Conservation (phyloP, 2,888 invertebrate species). For the Coenonympha arcania region DNA sequence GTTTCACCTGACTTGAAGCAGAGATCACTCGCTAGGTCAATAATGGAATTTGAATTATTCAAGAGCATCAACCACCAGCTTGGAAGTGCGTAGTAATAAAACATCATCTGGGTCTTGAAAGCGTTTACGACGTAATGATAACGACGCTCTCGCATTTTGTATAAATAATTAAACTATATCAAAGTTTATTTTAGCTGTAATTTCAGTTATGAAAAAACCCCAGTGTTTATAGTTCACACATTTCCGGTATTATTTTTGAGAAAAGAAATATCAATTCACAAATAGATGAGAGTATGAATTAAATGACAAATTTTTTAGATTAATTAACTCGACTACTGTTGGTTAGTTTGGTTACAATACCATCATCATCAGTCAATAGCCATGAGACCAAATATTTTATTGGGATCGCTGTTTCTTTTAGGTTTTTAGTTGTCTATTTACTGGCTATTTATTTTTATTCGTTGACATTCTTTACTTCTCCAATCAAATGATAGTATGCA, state of each 20-base stretch:
- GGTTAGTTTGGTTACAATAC: too few species aligned
- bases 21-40: conserved; percentile 20
- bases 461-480: too few species aligned
- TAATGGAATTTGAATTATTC: background rate
- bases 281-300: background rate
- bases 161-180: conserved; percentile 6
- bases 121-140: conserved; percentile 12
- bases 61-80: background rate
- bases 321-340: background rate
- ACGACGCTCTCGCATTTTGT: conserved; percentile 8
- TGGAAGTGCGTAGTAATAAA: conserved; percentile 19
- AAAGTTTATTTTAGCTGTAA: conserved; percentile 3
- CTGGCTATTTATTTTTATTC: too few species aligned
- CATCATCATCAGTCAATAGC: too few species aligned
- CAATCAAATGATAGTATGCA: too few species aligned
- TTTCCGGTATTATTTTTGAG: background rate
- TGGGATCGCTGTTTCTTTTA: too few species aligned
- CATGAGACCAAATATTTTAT: too few species aligned
- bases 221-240: background rate
- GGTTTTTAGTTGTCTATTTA: too few species aligned
- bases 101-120: conserved; percentile 22
- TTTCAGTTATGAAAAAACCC: conserved; percentile 1
- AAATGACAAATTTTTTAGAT: background rate
- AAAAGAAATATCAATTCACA: background rate
- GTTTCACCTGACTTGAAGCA: conserved; percentile 9